Percentiles rank a stretch among this genome's conserved stretches.
These are phyloP conservation scores for Idaea aversata DNA, from an alignment of 2,888 invertebrate genomes.

Conservation along the genomic window DNA sequence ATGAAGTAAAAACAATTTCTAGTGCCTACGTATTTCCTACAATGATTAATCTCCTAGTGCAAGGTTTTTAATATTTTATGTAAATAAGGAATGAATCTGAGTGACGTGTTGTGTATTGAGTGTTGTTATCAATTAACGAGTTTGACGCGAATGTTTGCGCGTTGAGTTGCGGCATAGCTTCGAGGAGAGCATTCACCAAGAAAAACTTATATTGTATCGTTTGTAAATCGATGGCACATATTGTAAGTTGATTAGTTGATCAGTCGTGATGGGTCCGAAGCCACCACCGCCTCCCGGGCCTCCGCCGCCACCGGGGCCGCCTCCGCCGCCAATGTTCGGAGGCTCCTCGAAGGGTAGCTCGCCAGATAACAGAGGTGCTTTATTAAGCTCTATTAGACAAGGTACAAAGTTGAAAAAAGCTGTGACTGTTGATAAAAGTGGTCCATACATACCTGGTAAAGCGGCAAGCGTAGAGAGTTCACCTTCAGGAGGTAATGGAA, in stretches of 20 bases:
- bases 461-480: conserved; percentile 51
- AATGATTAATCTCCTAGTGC: conserved; percentile 70
- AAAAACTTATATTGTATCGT: conserved; percentile 15
- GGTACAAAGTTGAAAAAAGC: conserved; percentile 91
- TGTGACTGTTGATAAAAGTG: conserved; percentile 94
- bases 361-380: conserved; percentile 83
- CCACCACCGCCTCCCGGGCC: conserved; percentile 85
- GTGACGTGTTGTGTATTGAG: conserved; percentile 55
- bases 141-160: conserved; percentile 36
- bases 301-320: conserved; percentile 82
- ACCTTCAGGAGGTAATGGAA: conserved; percentile 54
- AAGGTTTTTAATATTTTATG: conserved; percentile 71
- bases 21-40: conserved; percentile 71
- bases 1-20: conserved; percentile 60
- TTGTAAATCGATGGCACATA: conserved; percentile 49
- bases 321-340: conserved; percentile 75
- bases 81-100: conserved; percentile 65
- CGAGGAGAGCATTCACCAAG: conserved; percentile 21
- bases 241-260: conserved; percentile 35
- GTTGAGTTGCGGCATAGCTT: conserved; percentile 29
- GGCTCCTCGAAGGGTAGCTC: conserved; percentile 68
- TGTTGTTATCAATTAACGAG: conserved; percentile 59
- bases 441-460: conserved; percentile 86
- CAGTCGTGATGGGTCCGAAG: conserved; percentile 59
- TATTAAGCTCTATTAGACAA: conserved; percentile 90